A percentile compares a stretch with the other conserved stretches of the same genome.
These are phyloP conservation scores for Menidia beryllina DNA, from an alignment of 2,113 vertebrate species.

Conservation along the genomic window DNA sequence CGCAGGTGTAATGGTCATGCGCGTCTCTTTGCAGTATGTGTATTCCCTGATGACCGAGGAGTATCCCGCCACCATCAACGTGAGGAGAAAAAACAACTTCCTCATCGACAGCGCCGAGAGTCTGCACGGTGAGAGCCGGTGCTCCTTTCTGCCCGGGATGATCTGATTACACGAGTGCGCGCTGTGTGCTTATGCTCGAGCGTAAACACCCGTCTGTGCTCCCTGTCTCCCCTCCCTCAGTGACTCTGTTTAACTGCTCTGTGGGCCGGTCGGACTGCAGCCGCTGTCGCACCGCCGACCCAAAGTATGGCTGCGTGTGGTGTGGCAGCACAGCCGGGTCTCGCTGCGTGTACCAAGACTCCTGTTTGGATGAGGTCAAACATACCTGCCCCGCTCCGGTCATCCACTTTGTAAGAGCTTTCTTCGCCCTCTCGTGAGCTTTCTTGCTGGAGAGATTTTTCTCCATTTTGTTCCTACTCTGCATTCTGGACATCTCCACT, in stretches of 20 bases:
- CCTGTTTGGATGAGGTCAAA: constrained; percentile 85
- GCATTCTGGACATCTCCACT: no score
- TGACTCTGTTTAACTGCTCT: constrained; percentile 94
- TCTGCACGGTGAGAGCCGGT: constrained; percentile 84
- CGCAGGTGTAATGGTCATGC: neutral
- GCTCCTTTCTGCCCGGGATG: neutral
- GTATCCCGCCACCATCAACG: constrained; percentile 86
- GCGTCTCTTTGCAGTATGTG: constrained; percentile 82
- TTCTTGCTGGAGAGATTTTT: no score
- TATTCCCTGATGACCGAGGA: constrained; percentile 86
- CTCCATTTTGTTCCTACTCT: no score
- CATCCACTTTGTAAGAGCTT: constrained; percentile 87
- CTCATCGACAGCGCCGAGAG: constrained; percentile 90
- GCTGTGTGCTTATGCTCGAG: no score
- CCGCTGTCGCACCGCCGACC: constrained; percentile 90
- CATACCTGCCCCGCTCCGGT: constrained; percentile 92
- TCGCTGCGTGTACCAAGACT: constrained; percentile 86
- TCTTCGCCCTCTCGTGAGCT: neutral
- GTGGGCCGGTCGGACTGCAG: constrained; percentile 95
- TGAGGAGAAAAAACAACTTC: constrained; percentile 85
- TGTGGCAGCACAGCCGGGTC: constrained; percentile 83
- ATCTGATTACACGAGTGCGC: neutral
- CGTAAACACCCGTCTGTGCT: no score
- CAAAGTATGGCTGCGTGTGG: constrained; percentile 92
- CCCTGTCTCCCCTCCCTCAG: constrained; percentile 70